Percentiles rank a stretch among this genome's conserved stretches.
These are phyloP conservation scores for Calliopum simillimum DNA, from an alignment of 2,888 invertebrate species.

Conservation along the genomic window DNA sequence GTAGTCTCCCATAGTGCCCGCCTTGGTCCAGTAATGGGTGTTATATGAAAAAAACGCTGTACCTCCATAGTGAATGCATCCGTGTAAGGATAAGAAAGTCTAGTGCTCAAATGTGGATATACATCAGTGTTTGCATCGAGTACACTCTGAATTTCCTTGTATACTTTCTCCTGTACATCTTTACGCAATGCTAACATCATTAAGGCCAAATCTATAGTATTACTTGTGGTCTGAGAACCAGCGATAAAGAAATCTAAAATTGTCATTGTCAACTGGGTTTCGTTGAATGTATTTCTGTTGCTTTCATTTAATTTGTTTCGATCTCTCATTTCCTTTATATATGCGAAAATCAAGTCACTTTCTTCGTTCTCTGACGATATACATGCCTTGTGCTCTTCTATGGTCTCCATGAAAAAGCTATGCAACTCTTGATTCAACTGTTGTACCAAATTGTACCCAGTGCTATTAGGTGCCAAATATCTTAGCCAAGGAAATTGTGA, in stretches of 20 bases:
- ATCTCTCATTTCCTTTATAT: constrained; percentile 72
- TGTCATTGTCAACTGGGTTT: constrained; percentile 74
- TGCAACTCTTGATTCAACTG: constrained; percentile 71
- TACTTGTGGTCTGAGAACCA: constrained; percentile 75
- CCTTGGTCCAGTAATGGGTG: constrained; percentile 71
- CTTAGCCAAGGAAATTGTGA: constrained; percentile 74
- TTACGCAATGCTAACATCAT: constrained; percentile 72
- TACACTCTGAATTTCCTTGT: constrained; percentile 69
- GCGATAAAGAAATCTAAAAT: constrained; percentile 78
- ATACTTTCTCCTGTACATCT: constrained; percentile 72
- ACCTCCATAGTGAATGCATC: constrained; percentile 72
- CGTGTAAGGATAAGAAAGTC: constrained; percentile 69
- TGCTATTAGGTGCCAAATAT: constrained; percentile 71
- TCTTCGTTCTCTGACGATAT: constrained; percentile 67
- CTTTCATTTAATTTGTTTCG: constrained; percentile 42
- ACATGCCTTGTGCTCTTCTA: constrained; percentile 70
- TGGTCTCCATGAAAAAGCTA: constrained; percentile 70
- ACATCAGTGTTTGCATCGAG: constrained; percentile 46
- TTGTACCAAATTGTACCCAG: constrained; percentile 73
- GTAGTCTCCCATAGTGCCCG: constrained; percentile 70
- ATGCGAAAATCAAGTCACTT: constrained; percentile 75
- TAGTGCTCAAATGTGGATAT: constrained; percentile 59
- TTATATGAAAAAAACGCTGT: constrained; percentile 71
- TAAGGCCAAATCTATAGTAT: constrained; percentile 73
- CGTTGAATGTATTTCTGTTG: constrained; percentile 66